A percentile compares a stretch with the other conserved stretches of the same genome.
phyloP scores from a whole-genome alignment of 1,140 invertebrate genomes.

The Aphidius gifuensis region DNA sequence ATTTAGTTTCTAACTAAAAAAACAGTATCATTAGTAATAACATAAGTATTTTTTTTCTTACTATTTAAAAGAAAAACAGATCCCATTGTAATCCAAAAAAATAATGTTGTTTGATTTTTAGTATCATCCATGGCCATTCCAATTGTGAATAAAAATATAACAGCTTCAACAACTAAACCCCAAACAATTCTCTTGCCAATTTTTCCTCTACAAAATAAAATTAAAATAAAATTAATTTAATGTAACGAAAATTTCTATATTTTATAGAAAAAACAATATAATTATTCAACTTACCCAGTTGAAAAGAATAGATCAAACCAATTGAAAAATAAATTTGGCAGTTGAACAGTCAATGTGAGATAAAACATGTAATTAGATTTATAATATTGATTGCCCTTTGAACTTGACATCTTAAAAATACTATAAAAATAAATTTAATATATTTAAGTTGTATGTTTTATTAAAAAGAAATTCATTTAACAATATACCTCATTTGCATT shows the following conservation, averaged over 20 bases:
- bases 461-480: too few species aligned
- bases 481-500: constrained; percentile 85
- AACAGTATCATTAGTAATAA: too few species aligned
- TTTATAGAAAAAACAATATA: background rate
- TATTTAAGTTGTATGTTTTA: too few species aligned
- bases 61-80: constrained; percentile 81
- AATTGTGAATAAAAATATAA: constrained; percentile 86
- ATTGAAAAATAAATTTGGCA: constrained; percentile 95
- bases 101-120: constrained; percentile 71
- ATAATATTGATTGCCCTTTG: constrained; percentile 59
- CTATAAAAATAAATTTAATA: too few species aligned
- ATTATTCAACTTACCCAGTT: constrained; percentile 66
- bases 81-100: constrained; percentile 89
- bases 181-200: constrained; percentile 85
- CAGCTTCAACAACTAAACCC: constrained; percentile 84
- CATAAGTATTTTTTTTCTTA: too few species aligned
- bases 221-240: constrained; percentile 33
- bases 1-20: too few species aligned
- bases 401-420: constrained; percentile 58
- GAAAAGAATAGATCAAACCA: constrained; percentile 92
- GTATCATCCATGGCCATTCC: constrained; percentile 89
- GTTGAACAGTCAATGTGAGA: constrained; percentile 81
- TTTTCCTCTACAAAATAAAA: constrained; percentile 72
- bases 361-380: constrained; percentile 76
- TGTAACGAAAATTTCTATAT: too few species aligned